Conservation (phyloP, 2,113 vertebrate species). For the Melospiza georgiana region DNA sequence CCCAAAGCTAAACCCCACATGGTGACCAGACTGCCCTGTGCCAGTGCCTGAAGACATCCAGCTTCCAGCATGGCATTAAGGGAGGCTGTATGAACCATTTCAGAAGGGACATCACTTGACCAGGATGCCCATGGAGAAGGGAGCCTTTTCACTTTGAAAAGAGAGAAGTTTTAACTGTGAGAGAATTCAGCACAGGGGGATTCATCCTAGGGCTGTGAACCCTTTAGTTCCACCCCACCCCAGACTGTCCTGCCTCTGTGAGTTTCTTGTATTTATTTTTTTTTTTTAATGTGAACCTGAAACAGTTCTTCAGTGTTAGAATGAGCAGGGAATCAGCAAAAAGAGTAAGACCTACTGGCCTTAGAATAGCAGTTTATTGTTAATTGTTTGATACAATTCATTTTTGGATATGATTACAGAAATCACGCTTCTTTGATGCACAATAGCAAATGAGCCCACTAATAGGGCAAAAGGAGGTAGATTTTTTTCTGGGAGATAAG, state of each 20-base stretch:
- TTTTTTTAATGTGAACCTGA: neutral
- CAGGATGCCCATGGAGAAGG: neutral
- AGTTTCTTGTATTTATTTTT: neutral
- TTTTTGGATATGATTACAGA: neutral
- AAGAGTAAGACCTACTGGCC: neutral
- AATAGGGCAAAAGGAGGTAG: neutral
- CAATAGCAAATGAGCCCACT: neutral
- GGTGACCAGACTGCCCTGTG: fast-evolving
- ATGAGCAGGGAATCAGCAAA: neutral
- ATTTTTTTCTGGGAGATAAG: neutral
- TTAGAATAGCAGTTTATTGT: too few relatives aligned
- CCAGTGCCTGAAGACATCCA: neutral
- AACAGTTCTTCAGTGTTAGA: slow-evolving; percentile 23
- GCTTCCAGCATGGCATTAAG: neutral
- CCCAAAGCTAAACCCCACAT: neutral
- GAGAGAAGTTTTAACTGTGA: neutral
- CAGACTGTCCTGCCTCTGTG: neutral
- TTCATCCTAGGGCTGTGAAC: neutral
- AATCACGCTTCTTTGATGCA: neutral
- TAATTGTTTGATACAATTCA: too few relatives aligned
- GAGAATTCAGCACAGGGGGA: neutral
- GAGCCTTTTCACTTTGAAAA: neutral
- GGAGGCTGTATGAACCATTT: fast-evolving
- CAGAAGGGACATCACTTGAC: fast-evolving
- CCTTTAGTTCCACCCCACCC: neutral